These are phyloP conservation scores for Rallus crepitans DNA, from an alignment of 2,797 vertebrate species.

Conservation along the genomic window DNA sequence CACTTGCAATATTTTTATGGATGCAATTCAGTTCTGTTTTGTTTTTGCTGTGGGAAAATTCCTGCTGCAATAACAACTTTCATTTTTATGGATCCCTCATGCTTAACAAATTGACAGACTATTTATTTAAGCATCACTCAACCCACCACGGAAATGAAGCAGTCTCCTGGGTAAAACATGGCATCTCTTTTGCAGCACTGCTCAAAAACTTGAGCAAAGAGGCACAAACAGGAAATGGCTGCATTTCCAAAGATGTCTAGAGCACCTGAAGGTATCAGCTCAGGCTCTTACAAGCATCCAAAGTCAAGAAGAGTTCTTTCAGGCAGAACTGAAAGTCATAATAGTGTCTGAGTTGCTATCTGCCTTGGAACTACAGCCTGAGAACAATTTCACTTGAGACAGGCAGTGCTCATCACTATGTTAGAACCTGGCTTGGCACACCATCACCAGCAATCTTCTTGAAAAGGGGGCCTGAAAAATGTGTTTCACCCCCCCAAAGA, in stretches of 20 bases:
- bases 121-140: slow-evolving; percentile 23
- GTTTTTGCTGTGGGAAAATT: slow-evolving; percentile 69
- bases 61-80: slow-evolving; percentile 33
- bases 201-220: not conserved
- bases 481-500: not conserved
- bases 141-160: slow-evolving; percentile 19
- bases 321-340: not conserved
- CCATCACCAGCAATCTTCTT: not conserved
- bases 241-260: not conserved
- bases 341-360: not conserved
- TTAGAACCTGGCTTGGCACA: slow-evolving; percentile 19
- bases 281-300: not conserved
- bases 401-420: not conserved
- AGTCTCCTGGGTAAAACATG: not conserved
- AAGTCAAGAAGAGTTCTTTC: not conserved
- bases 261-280: not conserved
- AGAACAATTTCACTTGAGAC: not conserved
- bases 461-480: not conserved
- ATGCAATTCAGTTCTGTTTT: slow-evolving; percentile 23
- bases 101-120: slow-evolving; percentile 43
- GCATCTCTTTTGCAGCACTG: not conserved
- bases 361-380: not conserved
- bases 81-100: slow-evolving; percentile 66
- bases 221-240: not conserved
- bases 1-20: not conserved